A percentile compares a stretch with the other conserved stretches of the same genome.
Conservation (phyloP, 2,797 vertebrate genomes). For the Apodemus agrarius region DNA sequence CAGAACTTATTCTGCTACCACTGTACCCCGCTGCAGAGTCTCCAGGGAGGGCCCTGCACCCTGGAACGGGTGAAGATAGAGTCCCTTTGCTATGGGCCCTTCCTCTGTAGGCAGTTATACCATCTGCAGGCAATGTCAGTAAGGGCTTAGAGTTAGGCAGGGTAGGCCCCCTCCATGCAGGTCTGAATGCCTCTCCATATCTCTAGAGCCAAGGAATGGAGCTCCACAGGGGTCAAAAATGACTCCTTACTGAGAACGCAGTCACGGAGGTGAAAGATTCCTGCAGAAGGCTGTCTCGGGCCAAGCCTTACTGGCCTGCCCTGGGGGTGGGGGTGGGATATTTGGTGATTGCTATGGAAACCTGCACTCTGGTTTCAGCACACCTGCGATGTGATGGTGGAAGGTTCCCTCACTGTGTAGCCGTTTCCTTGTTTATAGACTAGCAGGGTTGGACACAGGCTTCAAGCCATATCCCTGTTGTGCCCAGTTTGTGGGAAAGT, state of each 20-base stretch:
- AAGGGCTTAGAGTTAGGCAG: background rate
- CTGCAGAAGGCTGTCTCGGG: too few relatives aligned
- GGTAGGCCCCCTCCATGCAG: background rate
- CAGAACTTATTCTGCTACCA: background rate
- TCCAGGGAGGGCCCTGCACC: background rate
- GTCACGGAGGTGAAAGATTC: background rate
- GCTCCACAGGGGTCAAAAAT: background rate
- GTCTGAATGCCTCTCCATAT: background rate
- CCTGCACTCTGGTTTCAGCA: background rate
- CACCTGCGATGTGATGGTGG: background rate
- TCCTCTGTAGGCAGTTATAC: background rate
- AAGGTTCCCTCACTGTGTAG: background rate
- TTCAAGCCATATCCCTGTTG: background rate
- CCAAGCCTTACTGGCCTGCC: fast-evolving
- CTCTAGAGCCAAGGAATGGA: background rate
- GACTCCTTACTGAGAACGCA: background rate
- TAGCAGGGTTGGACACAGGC: background rate
- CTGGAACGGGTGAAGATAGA: background rate
- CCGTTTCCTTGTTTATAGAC: constrained; percentile 25
- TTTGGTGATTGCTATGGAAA: background rate
- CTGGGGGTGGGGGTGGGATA: background rate
- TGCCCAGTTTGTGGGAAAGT: background rate
- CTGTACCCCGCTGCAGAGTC: background rate
- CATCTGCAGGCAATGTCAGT: background rate
- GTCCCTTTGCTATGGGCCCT: background rate